Base-by-base conservation (phyloP, 2,888 invertebrate species). In the Agrotis segetum region DNA sequence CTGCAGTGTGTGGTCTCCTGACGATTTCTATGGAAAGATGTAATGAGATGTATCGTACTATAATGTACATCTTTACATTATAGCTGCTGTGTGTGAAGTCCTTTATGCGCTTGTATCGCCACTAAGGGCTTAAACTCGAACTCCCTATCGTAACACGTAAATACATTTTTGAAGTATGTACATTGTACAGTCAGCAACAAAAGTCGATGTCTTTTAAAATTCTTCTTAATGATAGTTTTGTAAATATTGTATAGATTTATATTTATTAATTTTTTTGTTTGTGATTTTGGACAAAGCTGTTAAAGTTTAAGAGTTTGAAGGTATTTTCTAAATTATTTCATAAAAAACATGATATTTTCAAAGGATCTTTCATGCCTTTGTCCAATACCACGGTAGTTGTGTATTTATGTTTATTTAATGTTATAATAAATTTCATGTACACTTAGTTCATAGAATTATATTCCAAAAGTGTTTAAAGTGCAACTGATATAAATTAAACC, bases 221-320 rank as follows among this genome's bases (percentile, higher is more conserved):
- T 69, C 16, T 52, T 62, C 46, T 24, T 6, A 56, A 21, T 52
- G 19, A 5, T 50, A 52, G 17, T 50, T 70, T 68, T 81, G 81
- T 83, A 77, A 76, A 81, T 81, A 81, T 67, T 83, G 67, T 83
- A 71, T 69, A 83, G 34, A 46, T 4, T 7, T 53, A 29, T 49
- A 17, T n/a, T n/a, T n/a, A 40, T 55, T 65, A 49, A 50, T 56
- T n/a, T n/a, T n/a, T n/a, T 56, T 56, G n/a, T 61, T 71, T 61
- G 13, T 9, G 60, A 16, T 40, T 13, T n/a, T 55, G 58, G 29
- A n/a, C 52, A 19, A 21, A 62, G 21, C 24, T 47, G 34, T 56
- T 24, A 21, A 29, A 21, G 21, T 40, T 21, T 7, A 17, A 19
- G 24, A 19, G 34, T 56, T 13, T 2, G 24, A 24, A 55, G 24